Evolutionary conservation across 2,888 invertebrate species (phyloP), one percentile per base, ranked within the genome.

Genomic region (Polymixis lichenea): DNA sequence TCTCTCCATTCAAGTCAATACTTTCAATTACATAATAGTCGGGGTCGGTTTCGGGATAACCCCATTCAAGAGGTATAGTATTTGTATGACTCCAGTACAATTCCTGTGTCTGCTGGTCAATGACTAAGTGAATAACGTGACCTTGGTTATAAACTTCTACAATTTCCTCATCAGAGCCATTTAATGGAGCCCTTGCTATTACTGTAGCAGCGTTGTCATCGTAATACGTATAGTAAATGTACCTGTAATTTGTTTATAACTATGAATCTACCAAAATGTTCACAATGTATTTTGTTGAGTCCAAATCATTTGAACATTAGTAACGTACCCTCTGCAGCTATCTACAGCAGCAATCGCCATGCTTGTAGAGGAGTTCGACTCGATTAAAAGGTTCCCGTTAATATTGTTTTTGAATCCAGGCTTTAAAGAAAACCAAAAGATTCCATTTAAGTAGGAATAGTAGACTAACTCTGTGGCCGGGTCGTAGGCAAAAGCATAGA

Each of bases 61-160:
- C n/a, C n/a, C n/a, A n/a, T n/a, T n/a, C n/a, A n/a, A n/a, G n/a
- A n/a, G n/a, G n/a, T n/a, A n/a, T n/a, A n/a, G n/a, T n/a, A n/a
- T n/a, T n/a, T n/a, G n/a, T n/a, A n/a, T n/a, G n/a, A n/a, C n/a
- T n/a, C n/a, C n/a, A n/a, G n/a, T 68, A 68, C 13, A 68, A 19
- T 43, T 8, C 43, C 55, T 68, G 68, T 43, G 55, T 56, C 13
- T 68, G 55, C 38, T 43, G 68, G 55, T 68, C 68, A 2, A 68
- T 43, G 43, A 7, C 19, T 19, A 68, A 38, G 19, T 4, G 0
- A 4, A 13, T 0, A 43, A 25, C 11, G 2, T 9, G 0, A 13
- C 6, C 60, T 19, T 9, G 11, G 19, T 60, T 11, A 28, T 0
- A 2, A 9, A 1, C 19, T 6, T 22, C 7, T 22, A 32, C 2